These are phyloP conservation scores for Cryptophagus acutangulus DNA, from an alignment of 2,888 invertebrate genomes.

Conservation along the genomic window DNA sequence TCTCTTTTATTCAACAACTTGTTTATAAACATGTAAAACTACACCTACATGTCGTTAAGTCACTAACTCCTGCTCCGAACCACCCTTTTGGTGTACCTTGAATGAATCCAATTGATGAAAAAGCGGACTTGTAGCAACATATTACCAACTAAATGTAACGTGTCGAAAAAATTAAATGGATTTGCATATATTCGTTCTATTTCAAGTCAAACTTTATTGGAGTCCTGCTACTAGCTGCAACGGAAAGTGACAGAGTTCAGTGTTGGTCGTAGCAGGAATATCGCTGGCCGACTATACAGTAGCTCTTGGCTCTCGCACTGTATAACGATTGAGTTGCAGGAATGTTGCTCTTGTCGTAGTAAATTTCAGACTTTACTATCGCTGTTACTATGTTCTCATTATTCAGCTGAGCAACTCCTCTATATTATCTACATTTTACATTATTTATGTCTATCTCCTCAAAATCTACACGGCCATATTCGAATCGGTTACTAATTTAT, in stretches of 20 bases:
- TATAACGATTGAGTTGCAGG: slow-evolving; percentile 35
- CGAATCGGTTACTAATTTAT: too few relatives aligned
- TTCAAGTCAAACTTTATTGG: slow-evolving; percentile 26
- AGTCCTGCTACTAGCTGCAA: slow-evolving; percentile 15
- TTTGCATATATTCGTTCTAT: slow-evolving; percentile 35
- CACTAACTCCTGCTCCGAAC: too few relatives aligned
- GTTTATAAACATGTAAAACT: slow-evolving; percentile 30
- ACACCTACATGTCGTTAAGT: slow-evolving; percentile 17
- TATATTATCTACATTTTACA: too few relatives aligned
- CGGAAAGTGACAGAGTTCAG: slow-evolving; percentile 22
- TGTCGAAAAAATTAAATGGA: slow-evolving; percentile 29
- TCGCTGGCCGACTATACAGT: slow-evolving; percentile 30
- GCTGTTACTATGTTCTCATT: slow-evolving; percentile 27
- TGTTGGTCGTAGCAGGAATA: slow-evolving; percentile 11
- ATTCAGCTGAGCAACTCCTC: slow-evolving; percentile 15
- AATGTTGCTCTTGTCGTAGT: slow-evolving; percentile 33
- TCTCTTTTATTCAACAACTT: slow-evolving; percentile 25
- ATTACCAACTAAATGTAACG: slow-evolving; percentile 13
- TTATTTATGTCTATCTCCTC: too few relatives aligned
- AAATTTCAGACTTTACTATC: slow-evolving; percentile 30
- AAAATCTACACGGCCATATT: too few relatives aligned
- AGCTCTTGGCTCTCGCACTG: slow-evolving; percentile 31
- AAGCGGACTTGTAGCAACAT: too few relatives aligned
- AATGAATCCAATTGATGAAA: too few relatives aligned
- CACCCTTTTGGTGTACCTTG: too few relatives aligned